Conservation (phyloP, 2,797 vertebrate species). For the Sebastes hubbsi region DNA sequence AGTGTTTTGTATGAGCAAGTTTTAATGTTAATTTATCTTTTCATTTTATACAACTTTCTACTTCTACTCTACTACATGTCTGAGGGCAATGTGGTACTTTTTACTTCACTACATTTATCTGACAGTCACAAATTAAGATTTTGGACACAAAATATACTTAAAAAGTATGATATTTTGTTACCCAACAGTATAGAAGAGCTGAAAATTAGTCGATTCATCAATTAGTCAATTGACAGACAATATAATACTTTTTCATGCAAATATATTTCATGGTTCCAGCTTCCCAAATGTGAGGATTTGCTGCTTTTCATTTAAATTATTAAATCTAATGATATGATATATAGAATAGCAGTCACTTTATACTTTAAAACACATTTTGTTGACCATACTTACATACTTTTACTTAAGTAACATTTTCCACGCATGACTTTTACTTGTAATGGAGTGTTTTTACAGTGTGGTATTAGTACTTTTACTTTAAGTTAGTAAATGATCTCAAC, state of each 20-base stretch:
- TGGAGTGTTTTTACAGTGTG: background rate
- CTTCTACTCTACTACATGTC: background rate
- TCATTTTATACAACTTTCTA: background rate
- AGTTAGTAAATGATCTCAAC: background rate
- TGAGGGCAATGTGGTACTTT: background rate
- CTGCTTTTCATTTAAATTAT: background rate
- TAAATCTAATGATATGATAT: too few species aligned
- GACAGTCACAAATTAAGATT: background rate
- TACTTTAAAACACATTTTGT: background rate
- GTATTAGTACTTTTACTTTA: background rate
- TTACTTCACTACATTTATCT: background rate
- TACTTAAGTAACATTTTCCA: background rate
- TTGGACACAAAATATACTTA: background rate
- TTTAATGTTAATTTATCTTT: too few species aligned
- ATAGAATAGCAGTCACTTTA: background rate
- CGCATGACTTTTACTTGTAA: background rate
- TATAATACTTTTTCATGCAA: background rate
- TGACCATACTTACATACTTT: background rate
- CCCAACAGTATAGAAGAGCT: background rate
- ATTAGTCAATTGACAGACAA: background rate
- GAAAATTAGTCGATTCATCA: background rate
- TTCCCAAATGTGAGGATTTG: background rate
- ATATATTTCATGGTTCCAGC: background rate
- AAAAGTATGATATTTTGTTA: background rate
- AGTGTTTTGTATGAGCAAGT: too few species aligned